phyloP scores from a whole-genome alignment of 2,113 vertebrate species.

The Xiphorhynchus elegans region DNA sequence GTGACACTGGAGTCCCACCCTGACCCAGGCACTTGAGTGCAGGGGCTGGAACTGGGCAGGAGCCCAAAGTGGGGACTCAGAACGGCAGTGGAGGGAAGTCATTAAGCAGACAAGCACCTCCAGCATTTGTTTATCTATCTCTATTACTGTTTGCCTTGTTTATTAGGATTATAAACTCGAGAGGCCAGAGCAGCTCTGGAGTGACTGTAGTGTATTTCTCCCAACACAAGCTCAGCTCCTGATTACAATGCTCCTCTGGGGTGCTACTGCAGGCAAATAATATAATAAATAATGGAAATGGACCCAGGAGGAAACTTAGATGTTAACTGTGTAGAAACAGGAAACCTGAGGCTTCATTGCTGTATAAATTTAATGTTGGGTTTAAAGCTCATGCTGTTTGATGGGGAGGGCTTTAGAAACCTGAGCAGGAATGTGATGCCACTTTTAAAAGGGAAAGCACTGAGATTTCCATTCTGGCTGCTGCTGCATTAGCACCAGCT shows the following conservation, averaged over 20 bases:
- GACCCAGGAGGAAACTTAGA: conserved; percentile 44
- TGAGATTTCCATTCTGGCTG: conserved; percentile 29
- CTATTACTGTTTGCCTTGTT: conserved; percentile 56
- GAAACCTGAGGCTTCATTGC: conserved; percentile 53
- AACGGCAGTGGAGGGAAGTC: not conserved
- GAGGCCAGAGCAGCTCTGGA: conserved; percentile 28
- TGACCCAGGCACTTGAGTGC: not conserved
- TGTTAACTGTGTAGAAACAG: conserved; percentile 48
- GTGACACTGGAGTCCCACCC: not conserved
- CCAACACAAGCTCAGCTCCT: conserved; percentile 30
- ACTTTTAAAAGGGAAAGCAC: conserved; percentile 41
- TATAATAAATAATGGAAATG: conserved; percentile 64
- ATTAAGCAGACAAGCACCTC: conserved; percentile 28
- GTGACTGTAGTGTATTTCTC: conserved; percentile 33
- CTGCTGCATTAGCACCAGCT: conserved; percentile 37
- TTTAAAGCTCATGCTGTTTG: conserved; percentile 55
- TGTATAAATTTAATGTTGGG: conserved; percentile 52
- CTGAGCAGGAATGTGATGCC: conserved; percentile 27
- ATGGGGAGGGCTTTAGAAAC: conserved; percentile 36
- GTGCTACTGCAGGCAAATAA: conserved; percentile 60
- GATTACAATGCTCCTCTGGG: conserved; percentile 55
- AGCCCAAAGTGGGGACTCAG: not conserved
- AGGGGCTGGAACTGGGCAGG: not conserved
- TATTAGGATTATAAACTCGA: conserved; percentile 67
- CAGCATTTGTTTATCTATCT: conserved; percentile 53